These are phyloP conservation scores for Narcine bancroftii DNA, from an alignment of 2,113 vertebrate species.

Conservation along the genomic window DNA sequence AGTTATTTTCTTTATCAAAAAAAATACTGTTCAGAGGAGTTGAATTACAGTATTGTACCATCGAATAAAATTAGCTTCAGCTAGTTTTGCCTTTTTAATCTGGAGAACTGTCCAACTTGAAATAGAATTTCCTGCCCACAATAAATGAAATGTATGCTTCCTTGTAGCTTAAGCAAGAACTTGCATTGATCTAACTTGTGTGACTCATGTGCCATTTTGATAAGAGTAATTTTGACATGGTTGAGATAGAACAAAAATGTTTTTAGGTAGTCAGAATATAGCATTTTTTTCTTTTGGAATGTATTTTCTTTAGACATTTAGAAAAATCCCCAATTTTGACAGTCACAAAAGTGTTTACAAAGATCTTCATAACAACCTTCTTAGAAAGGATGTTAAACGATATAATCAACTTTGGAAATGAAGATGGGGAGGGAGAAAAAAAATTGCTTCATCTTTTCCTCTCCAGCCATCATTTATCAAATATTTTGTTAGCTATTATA, in stretches of 20 bases:
- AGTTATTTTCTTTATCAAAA: background rate
- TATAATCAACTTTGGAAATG: background rate
- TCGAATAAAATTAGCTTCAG: background rate
- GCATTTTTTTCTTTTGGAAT: constrained; percentile 21
- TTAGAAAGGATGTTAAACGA: background rate
- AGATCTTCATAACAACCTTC: background rate
- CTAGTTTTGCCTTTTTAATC: background rate
- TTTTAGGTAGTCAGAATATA: background rate
- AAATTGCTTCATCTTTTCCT: background rate
- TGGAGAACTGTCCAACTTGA: background rate
- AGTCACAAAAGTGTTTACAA: background rate
- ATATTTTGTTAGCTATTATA: background rate
- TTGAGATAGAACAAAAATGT: background rate
- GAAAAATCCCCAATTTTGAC: background rate
- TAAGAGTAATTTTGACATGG: background rate
- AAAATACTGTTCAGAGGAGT: background rate
- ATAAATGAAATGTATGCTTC: background rate
- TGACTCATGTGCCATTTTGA: background rate
- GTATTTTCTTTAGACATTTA: constrained; percentile 1
- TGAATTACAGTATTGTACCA: background rate
- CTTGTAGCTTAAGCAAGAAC: constrained; percentile 14
- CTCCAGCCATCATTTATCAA: background rate
- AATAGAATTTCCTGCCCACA: background rate
- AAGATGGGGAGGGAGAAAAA: background rate
- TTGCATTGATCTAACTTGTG: background rate